A percentile compares a stretch with the other conserved stretches of the same genome.
Conservation (phyloP, 2,113 vertebrate species). For the Lynx canadensis region DNA sequence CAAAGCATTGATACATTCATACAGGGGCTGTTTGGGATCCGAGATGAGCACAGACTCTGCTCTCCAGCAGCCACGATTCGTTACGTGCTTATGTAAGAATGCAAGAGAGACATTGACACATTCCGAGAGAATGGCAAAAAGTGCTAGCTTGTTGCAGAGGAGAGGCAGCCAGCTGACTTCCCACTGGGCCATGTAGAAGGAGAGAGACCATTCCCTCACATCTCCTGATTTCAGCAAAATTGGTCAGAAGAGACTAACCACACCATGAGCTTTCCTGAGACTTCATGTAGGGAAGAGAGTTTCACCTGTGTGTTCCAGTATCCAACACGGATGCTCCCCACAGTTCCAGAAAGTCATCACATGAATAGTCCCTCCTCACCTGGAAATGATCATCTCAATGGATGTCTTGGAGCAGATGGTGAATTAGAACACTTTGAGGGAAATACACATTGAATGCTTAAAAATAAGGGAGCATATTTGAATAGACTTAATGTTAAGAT, state of each 20-base stretch:
- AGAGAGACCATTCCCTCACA: neutral
- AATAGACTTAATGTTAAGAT: neutral
- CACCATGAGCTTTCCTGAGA: neutral
- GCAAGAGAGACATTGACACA: neutral
- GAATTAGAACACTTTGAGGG: neutral
- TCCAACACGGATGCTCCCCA: neutral
- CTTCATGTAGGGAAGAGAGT: neutral
- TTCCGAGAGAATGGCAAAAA: neutral
- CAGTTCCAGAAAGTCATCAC: neutral
- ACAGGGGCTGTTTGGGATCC: rapidly evolving
- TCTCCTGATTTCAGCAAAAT: neutral
- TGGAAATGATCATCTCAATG: neutral
- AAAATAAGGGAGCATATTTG: neutral
- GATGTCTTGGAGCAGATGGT: neutral
- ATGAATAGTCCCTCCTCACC: neutral
- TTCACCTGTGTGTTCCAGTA: neutral
- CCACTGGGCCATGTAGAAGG: neutral
- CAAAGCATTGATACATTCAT: neutral
- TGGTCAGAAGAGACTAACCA: neutral
- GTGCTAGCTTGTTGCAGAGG: neutral
- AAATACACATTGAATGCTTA: neutral
- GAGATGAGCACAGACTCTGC: too few relatives aligned
- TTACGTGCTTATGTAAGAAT: neutral
- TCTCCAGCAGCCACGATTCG: neutral
- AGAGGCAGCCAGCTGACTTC: neutral